Conservation (phyloP, 2,113 vertebrate genomes). For the Ophiodon elongatus region DNA sequence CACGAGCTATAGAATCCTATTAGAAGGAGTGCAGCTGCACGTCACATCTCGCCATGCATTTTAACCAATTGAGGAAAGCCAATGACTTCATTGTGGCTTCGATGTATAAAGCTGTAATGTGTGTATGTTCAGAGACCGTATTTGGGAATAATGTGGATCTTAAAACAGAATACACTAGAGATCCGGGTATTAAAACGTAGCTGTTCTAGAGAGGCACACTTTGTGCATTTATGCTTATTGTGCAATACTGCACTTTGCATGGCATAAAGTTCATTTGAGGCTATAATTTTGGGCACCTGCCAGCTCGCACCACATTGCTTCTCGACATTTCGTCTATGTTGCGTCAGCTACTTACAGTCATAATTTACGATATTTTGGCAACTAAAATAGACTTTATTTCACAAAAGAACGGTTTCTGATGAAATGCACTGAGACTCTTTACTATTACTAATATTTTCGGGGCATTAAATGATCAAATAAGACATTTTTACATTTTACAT, state of each 20-base stretch:
- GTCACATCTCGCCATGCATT: constrained; percentile 96
- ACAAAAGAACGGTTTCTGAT: not conserved
- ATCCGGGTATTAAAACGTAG: not conserved
- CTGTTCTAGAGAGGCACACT: not conserved
- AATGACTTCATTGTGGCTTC: constrained; percentile 58
- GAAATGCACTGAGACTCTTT: not conserved
- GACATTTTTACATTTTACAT: not conserved
- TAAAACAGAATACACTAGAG: not conserved
- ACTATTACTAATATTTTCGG: not conserved
- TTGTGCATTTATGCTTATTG: constrained; percentile 42
- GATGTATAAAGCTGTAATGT: constrained; percentile 55
- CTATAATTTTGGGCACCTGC: constrained; percentile 59
- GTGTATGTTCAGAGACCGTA: constrained; percentile 24
- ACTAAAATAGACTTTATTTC: not conserved
- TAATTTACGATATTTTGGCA: not conserved
- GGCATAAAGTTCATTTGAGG: constrained; percentile 71
- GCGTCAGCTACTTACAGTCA: not conserved
- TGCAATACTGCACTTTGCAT: constrained; percentile 50
- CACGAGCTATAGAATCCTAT: constrained; percentile 83
- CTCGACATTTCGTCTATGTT: constrained; percentile 4
- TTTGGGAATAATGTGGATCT: constrained; percentile 10
- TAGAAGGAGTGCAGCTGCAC: constrained; percentile 86
- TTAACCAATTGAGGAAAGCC: constrained; percentile 88
- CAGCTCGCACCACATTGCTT: constrained; percentile 48
- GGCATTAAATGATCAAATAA: not conserved